A percentile compares a stretch with the other conserved stretches of the same genome.
These are phyloP conservation scores for Ostrea edulis DNA, from an alignment of 1,140 invertebrate genomes.

Conservation along the genomic window DNA sequence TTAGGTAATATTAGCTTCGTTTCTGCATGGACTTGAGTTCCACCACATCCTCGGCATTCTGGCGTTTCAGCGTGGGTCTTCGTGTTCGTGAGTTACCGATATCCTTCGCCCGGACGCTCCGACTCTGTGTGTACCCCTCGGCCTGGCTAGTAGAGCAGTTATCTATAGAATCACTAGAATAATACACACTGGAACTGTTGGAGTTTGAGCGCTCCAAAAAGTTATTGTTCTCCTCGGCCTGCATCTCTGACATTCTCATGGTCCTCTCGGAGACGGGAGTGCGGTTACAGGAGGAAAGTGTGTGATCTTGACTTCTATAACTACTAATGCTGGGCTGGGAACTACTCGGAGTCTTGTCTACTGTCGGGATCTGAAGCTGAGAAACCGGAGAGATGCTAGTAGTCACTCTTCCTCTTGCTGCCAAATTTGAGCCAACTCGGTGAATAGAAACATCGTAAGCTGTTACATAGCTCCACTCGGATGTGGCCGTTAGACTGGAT, in stretches of 20 bases:
- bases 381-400: slow-evolving; percentile 46
- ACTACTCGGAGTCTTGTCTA: slow-evolving; percentile 39
- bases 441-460: slow-evolving; percentile 33
- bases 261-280: neutral
- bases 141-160: slow-evolving; percentile 12
- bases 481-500: slow-evolving; percentile 38
- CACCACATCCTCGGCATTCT: slow-evolving; percentile 42
- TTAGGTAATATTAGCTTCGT: slow-evolving; percentile 29
- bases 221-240: slow-evolving; percentile 44
- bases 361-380: slow-evolving; percentile 50
- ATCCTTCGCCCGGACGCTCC: neutral
- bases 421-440: slow-evolving; percentile 45
- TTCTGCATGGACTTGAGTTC: slow-evolving; percentile 48
- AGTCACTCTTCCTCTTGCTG: slow-evolving; percentile 52
- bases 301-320: neutral
- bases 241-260: neutral
- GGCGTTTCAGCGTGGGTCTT: slow-evolving; percentile 42
- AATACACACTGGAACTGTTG: slow-evolving; percentile 4
- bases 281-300: neutral
- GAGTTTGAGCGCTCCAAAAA: slow-evolving; percentile 23
- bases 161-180: slow-evolving; percentile 10
- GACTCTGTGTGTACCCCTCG: neutral
- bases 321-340: slow-evolving; percentile 38
- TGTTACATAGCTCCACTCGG: slow-evolving; percentile 48
- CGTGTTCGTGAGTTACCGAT: slow-evolving; percentile 33